Evolutionary conservation across 1,140 invertebrate genomes (phyloP).

Genomic region (Ridgeia piscesae): DNA sequence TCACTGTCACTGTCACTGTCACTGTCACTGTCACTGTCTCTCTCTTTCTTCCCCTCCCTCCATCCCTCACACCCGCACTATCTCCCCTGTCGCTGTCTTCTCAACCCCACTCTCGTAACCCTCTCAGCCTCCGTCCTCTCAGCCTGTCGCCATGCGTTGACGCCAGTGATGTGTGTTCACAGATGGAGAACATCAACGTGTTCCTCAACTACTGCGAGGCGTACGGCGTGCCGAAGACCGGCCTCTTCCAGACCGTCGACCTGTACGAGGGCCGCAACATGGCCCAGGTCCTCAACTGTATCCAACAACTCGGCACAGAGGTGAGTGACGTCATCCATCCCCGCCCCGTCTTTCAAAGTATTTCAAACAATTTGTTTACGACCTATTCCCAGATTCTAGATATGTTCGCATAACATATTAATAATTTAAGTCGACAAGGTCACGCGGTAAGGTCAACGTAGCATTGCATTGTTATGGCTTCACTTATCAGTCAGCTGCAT

Average conservation of each 20-base stretch:
- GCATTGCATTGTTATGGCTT: no score
- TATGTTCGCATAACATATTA: background rate
- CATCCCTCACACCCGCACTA: no score
- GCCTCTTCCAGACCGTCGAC: slow-evolving; percentile 52
- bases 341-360: no score
- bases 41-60: no score
- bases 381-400: background rate
- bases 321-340: slow-evolving; percentile 27
- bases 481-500: no score
- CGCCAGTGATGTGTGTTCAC: slow-evolving; percentile 1
- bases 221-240: slow-evolving; percentile 43
- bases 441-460: no score
- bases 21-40: no score
- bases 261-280: slow-evolving; percentile 50
- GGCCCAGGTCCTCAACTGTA: slow-evolving; percentile 45
- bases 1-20: no score
- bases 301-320: slow-evolving; percentile 45
- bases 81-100: no score
- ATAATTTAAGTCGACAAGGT: no score
- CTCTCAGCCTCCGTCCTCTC: no score
- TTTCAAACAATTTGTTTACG: background rate
- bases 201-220: slow-evolving; percentile 40
- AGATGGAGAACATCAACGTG: slow-evolving; percentile 51
- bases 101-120: no score
- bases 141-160: background rate